Evolutionary conservation across 2,888 invertebrate species (phyloP), one percentile per base, ranked within the genome.

Genomic region (Polydrusus pterygomalis): DNA sequence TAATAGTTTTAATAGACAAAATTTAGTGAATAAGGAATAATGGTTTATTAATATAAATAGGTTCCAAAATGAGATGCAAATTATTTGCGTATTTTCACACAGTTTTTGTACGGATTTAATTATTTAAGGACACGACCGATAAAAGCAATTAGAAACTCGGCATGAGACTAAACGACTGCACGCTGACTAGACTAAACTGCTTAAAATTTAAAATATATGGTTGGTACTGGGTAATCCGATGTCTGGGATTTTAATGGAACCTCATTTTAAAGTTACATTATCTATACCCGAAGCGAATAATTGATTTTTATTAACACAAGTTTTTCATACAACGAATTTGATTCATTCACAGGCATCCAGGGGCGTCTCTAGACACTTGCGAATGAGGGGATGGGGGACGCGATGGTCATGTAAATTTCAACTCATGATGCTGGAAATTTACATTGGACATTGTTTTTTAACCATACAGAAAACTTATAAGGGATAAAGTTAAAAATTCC

Each of bases 161-260:
- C 72, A 65, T 72, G 72, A 64, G 72, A 30, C 47, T 56, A 15
- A 65, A 72, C 54, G 72, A 72, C 72, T 72, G 15, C 72, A 64
- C 51, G 65, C 72, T 72, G 72, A 56, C 58, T 65, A 54, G 65
- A 63, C 64, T 71, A 51, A 65, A 56, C 38, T 65, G 64, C 34
- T 72, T 54, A 70, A 70, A 70, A 47, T 70, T 70, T 70, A 51
- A 72, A 72, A 72, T 72, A 17, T 45, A 58, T 65, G 72, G 54
- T 43, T 15, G 72, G 54, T 43, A 20, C 63, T 30, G 65, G 54
- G 11, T 72, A 72, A 65, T 65, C 47, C 72, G n/a, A 56, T 47
- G 54, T 72, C 64, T 64, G 65, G 58, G 65, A 56, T 54, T 54
- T 54, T 65, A 72, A 72, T 64, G 54, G 40, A 47, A 43, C 54